Conservation (phyloP, 1,140 invertebrate species). For the Pachypsylla venusta region DNA sequence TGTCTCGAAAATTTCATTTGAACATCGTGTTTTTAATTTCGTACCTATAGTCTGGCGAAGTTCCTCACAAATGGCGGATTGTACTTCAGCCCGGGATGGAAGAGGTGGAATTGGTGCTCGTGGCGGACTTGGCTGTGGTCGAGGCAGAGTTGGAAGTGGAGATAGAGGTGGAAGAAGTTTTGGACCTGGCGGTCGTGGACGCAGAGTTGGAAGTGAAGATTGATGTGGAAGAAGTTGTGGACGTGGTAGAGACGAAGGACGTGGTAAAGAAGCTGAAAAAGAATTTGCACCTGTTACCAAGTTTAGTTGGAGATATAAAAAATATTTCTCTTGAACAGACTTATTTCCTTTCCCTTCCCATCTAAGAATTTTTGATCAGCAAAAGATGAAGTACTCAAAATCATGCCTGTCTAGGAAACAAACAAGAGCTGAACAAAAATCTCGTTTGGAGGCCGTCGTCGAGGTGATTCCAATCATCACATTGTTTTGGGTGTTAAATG, state of each 20-base stretch:
- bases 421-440: slow-evolving; percentile 97
- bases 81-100: slow-evolving; percentile 87
- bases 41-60: too few relatives aligned
- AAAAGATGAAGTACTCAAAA: slow-evolving; percentile 97
- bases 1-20: too few relatives aligned
- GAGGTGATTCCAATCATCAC: slow-evolving; percentile 97
- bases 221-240: slow-evolving; percentile 57
- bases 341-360: slow-evolving; percentile 94
- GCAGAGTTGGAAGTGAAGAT: too few relatives aligned
- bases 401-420: slow-evolving; percentile 99
- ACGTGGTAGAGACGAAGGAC: slow-evolving; percentile 63
- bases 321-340: slow-evolving; percentile 96
- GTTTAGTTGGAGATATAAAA: slow-evolving; percentile 87
- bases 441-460: slow-evolving; percentile 78
- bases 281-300: slow-evolving; percentile 99
- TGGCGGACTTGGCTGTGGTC: slow-evolving; percentile 60
- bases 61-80: slow-evolving; percentile 65
- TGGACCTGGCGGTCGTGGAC: too few relatives aligned
- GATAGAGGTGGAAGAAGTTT: slow-evolving; percentile 64
- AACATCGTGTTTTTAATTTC: too few relatives aligned
- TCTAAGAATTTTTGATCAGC: slow-evolving; percentile 66
- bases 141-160: slow-evolving; percentile 55
- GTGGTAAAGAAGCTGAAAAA: slow-evolving; percentile 91
- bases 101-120: slow-evolving; percentile 80
- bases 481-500: slow-evolving; percentile 98